Conservation (phyloP, 2,113 vertebrate genomes). For the Anser cygnoides region DNA sequence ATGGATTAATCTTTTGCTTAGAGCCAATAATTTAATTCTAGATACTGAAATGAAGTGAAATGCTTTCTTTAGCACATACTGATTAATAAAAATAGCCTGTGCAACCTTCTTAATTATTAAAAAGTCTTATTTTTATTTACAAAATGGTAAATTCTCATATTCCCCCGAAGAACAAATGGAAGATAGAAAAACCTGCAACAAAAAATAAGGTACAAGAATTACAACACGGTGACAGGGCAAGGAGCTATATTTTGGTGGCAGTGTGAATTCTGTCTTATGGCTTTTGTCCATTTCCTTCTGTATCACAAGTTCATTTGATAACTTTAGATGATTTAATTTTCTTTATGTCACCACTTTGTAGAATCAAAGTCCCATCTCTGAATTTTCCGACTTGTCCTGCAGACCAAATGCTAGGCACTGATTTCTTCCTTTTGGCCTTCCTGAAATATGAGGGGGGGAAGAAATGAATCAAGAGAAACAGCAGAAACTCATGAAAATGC, state of each 20-base stretch:
- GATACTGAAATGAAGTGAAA: not conserved
- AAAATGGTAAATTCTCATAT: not conserved
- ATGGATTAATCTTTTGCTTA: not conserved
- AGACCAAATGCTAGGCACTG: slow-evolving; percentile 73
- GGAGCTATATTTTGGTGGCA: not conserved
- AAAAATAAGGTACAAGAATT: not conserved
- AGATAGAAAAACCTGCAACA: not conserved
- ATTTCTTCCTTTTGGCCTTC: slow-evolving; percentile 78
- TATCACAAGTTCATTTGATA: slow-evolving; percentile 62
- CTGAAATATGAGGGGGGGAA: slow-evolving; percentile 60
- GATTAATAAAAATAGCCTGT: not conserved
- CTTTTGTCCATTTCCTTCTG: not conserved
- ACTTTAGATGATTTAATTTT: slow-evolving; percentile 86
- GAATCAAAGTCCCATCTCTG: slow-evolving; percentile 89
- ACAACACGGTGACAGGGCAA: not conserved
- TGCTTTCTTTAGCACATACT: not conserved
- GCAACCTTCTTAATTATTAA: not conserved
- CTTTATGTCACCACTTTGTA: slow-evolving; percentile 87
- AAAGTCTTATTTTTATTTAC: slow-evolving; percentile 38
- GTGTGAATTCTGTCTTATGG: not conserved
- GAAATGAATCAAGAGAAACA: not conserved
- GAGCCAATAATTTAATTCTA: not conserved
- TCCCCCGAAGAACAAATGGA: not conserved
- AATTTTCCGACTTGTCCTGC: slow-evolving; percentile 91
- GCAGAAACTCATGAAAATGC: not conserved